phyloP scores from a whole-genome alignment of 2,797 vertebrate genomes.

The Lepidocolaptes lacrymiger region DNA sequence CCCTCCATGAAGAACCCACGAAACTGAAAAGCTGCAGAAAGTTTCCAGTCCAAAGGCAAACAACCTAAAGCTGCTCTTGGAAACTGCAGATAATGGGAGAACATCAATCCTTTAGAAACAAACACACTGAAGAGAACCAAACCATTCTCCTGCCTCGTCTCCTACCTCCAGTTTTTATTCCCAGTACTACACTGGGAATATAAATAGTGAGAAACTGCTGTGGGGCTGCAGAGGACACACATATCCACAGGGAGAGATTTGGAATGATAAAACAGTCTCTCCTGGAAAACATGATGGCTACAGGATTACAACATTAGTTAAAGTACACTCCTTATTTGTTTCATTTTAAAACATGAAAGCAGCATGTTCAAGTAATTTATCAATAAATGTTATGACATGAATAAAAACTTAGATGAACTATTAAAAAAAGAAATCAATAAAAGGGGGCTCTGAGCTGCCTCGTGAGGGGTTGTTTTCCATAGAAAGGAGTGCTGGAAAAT shows the following conservation, averaged over 20 bases:
- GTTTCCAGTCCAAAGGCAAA: neutral
- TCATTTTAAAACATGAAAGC: neutral
- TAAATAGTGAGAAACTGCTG: neutral
- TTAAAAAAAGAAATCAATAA: neutral
- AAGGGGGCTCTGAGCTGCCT: neutral
- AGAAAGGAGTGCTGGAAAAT: neutral
- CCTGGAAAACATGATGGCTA: neutral
- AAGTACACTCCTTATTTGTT: neutral
- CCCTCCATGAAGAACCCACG: neutral
- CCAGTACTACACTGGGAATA: fast-evolving
- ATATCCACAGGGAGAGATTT: neutral
- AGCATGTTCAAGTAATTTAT: neutral
- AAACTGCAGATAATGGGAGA: neutral
- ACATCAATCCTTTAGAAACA: neutral
- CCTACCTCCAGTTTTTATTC: fast-evolving
- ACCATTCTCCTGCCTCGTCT: neutral
- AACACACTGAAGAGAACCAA: neutral
- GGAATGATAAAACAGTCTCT: neutral
- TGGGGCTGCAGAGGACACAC: neutral
- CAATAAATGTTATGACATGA: neutral
- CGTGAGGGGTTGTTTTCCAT: neutral
- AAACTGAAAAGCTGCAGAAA: neutral
- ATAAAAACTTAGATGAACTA: neutral
- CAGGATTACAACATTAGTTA: neutral
- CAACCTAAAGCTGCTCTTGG: neutral